Conservation (phyloP, 2,113 vertebrate genomes). For the Galeopterus variegatus region DNA sequence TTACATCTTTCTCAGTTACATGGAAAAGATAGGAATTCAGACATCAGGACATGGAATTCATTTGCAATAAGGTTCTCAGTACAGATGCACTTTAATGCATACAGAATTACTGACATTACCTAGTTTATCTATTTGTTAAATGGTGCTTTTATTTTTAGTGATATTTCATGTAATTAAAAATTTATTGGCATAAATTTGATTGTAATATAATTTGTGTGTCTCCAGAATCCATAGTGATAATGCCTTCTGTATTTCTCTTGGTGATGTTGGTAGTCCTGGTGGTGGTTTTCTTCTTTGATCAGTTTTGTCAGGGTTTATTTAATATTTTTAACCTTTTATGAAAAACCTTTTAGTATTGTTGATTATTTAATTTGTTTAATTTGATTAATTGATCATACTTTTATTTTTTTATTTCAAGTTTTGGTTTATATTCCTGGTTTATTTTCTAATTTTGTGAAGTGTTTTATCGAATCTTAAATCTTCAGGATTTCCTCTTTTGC, state of each 20-base stretch:
- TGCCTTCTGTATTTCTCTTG: background rate
- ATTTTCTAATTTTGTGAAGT: conserved; percentile 10
- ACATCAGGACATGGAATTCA: background rate
- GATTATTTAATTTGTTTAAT: background rate
- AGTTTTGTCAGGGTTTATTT: background rate
- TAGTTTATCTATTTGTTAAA: background rate
- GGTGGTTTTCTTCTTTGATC: background rate
- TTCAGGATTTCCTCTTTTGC: background rate
- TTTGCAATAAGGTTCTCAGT: conserved; percentile 15
- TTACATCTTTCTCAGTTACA: background rate
- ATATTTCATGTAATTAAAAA: background rate
- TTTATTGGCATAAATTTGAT: background rate
- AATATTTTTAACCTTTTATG: background rate
- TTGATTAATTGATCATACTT: background rate
- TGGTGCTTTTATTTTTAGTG: background rate
- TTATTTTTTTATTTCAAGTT: background rate
- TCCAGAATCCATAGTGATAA: background rate
- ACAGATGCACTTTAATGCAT: background rate
- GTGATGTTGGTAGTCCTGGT: background rate
- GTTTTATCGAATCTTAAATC: background rate
- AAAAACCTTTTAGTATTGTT: background rate
- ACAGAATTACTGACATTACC: background rate
- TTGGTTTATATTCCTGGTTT: conserved; percentile 42
- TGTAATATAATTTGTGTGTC: background rate
- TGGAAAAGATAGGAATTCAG: conserved; percentile 28